A percentile compares a stretch with the other conserved stretches of the same genome.
phyloP scores from a whole-genome alignment of 2,113 vertebrate genomes.

The Gobiocypris rarus region DNA sequence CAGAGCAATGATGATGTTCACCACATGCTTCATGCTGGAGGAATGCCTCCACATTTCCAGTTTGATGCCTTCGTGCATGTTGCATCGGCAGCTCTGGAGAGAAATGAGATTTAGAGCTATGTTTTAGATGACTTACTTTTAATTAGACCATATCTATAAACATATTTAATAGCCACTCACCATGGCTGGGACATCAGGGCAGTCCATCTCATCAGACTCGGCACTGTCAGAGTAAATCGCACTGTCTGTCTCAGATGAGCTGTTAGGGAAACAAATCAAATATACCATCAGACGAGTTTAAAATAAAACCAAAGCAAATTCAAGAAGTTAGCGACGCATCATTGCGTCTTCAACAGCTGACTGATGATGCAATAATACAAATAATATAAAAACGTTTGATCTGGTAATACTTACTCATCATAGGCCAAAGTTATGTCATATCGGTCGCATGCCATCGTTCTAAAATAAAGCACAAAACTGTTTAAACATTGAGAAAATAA shows the following conservation, averaged over 20 bases:
- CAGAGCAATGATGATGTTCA: slow-evolving; percentile 54
- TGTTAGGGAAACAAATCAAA: slow-evolving; percentile 21
- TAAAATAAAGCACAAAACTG: neutral
- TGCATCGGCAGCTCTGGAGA: neutral
- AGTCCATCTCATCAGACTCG: neutral
- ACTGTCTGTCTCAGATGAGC: neutral
- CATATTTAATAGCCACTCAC: slow-evolving; percentile 43
- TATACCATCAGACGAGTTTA: neutral
- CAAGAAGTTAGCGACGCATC: neutral
- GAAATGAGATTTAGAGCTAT: neutral
- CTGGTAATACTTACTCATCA: neutral
- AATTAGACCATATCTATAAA: neutral
- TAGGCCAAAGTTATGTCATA: neutral
- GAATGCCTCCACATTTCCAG: slow-evolving; percentile 46
- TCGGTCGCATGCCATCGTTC: neutral
- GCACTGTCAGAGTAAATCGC: neutral
- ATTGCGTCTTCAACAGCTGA: neutral
- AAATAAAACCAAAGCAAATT: neutral
- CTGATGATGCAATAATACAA: neutral
- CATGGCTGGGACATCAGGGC: slow-evolving; percentile 28
- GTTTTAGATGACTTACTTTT: neutral
- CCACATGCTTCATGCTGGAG: slow-evolving; percentile 44
- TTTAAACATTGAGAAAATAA: neutral
- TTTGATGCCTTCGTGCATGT: slow-evolving; percentile 24
- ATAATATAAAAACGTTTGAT: neutral